phyloP scores from a whole-genome alignment of 1,140 invertebrate genomes.

The Lordiphosa stackelbergi region DNA sequence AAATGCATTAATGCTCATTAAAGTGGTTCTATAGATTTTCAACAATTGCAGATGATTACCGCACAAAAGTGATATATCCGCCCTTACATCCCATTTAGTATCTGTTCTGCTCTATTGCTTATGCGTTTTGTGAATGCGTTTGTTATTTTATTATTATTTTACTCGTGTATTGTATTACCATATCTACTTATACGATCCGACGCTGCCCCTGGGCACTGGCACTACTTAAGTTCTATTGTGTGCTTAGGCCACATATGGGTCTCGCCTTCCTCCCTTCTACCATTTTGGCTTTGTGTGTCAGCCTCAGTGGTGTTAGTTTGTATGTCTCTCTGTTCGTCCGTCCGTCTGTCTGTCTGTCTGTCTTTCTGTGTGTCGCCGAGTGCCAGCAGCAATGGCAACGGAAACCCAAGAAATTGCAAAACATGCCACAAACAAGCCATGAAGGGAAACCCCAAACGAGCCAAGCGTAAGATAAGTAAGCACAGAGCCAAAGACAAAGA shows the following conservation, averaged over 20 bases:
- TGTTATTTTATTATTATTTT: slow-evolving; percentile 13
- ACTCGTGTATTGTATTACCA: slow-evolving; percentile 13
- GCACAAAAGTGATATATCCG: too few relatives aligned
- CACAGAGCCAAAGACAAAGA: not conserved
- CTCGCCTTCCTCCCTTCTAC: slow-evolving; percentile 3
- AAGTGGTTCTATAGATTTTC: too few relatives aligned
- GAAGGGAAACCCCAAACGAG: slow-evolving; percentile 2
- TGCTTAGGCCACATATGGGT: slow-evolving; percentile 9
- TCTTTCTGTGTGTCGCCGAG: not conserved
- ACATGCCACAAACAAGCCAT: slow-evolving; percentile 11
- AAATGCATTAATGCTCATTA: too few relatives aligned
- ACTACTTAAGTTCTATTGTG: slow-evolving; percentile 14
- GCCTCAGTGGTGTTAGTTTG: not conserved
- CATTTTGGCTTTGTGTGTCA: slow-evolving; percentile 14
- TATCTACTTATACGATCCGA: slow-evolving; percentile 7
- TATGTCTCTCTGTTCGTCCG: too few relatives aligned
- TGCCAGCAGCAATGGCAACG: slow-evolving; percentile 5
- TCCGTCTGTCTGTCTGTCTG: too few relatives aligned
- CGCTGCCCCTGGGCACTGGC: not conserved
- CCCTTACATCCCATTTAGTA: too few relatives aligned
- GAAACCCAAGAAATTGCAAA: slow-evolving; percentile 15
- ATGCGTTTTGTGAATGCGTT: not conserved
- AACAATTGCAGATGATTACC: too few relatives aligned
- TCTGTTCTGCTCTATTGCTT: too few relatives aligned
- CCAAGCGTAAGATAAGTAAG: too few relatives aligned